Percentiles rank a stretch among this genome's conserved stretches.
These are phyloP conservation scores for Aporophyla nigra DNA, from an alignment of 2,888 invertebrate species.

Conservation along the genomic window DNA sequence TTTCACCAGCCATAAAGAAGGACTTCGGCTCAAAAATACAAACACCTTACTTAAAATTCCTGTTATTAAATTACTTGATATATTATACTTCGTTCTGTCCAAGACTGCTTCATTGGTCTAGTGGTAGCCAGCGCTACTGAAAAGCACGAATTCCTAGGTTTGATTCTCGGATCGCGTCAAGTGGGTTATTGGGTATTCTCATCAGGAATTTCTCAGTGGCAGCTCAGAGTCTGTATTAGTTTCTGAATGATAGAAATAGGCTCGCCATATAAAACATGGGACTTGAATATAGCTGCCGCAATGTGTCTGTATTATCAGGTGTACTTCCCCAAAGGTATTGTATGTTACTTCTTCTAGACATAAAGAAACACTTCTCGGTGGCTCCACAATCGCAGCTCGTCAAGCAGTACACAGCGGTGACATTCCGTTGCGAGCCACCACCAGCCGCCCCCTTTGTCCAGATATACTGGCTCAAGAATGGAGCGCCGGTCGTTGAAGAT, in stretches of 20 bases:
- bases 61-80: neutral
- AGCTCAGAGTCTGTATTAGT: no score
- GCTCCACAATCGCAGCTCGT: constrained; percentile 96
- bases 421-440: constrained; percentile 97
- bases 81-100: neutral
- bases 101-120: neutral
- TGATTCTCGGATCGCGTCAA: neutral
- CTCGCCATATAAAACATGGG: neutral
- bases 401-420: constrained; percentile 95
- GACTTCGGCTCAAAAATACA: no score
- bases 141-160: neutral
- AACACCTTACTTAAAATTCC: neutral
- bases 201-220: no score
- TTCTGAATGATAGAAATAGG: neutral
- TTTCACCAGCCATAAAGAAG: no score
- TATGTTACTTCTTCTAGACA: constrained; percentile 89
- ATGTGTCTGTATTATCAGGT: neutral
- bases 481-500: constrained; percentile 92
- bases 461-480: constrained; percentile 96
- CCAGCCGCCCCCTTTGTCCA: constrained; percentile 96
- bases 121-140: neutral
- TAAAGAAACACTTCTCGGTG: constrained; percentile 97
- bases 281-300: neutral
- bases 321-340: no score
- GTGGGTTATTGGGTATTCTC: no score